Percentiles rank a stretch among this genome's conserved stretches.
These are phyloP conservation scores for Henricia sp. DNA, from an alignment of 53 echinoderm and acorn worm species.

Conservation along the genomic window DNA sequence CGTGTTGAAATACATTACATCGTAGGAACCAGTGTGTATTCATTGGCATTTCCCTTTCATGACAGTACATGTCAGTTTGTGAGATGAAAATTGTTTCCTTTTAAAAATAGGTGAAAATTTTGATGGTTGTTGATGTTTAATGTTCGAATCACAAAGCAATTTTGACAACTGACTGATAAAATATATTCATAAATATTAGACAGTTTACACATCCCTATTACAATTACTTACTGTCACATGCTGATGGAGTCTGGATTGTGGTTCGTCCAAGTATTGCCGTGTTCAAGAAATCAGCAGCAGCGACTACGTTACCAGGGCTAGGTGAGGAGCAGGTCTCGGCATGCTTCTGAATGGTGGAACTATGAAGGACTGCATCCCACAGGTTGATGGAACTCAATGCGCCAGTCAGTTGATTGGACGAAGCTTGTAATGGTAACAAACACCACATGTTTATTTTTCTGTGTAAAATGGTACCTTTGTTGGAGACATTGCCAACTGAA, in stretches of 20 bases:
- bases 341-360: background rate
- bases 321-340: slow-evolving; percentile 13
- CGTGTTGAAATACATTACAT: too few species aligned
- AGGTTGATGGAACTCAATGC: slow-evolving; percentile 26
- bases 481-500: background rate
- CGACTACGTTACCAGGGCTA: slow-evolving; percentile 22
- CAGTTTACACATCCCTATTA: background rate
- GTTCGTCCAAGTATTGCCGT: background rate
- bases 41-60: too few species aligned
- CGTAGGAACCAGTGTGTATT: too few species aligned
- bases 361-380: slow-evolving; percentile 29
- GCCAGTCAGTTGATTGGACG: background rate
- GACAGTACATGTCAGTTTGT: too few species aligned
- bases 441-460: too few species aligned
- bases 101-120: too few species aligned
- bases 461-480: too few species aligned
- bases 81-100: too few species aligned
- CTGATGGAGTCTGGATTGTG: slow-evolving; percentile 4
- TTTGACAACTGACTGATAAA: background rate
- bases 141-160: too few species aligned
- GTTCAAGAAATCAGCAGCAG: slow-evolving; percentile 24
- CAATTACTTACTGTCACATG: background rate
- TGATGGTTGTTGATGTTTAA: too few species aligned
- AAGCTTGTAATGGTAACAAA: too few species aligned
- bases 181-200: too few species aligned